Percentiles rank a stretch among this genome's conserved stretches.
phyloP scores from a whole-genome alignment of 2,797 vertebrate genomes.

The Mormyrus proboscirostris region DNA sequence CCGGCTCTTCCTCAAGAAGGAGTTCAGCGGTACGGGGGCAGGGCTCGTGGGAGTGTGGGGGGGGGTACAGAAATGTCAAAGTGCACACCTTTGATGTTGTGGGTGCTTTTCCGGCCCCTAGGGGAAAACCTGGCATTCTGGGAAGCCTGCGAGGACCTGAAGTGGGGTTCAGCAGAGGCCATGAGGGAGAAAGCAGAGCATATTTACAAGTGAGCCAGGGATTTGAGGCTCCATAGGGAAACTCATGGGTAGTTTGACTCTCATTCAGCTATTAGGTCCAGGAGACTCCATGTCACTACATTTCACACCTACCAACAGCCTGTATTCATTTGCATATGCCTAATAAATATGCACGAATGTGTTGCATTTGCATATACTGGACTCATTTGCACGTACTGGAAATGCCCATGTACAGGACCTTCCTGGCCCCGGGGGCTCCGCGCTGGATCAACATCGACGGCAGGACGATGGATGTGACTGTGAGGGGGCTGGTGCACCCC shows the following conservation, averaged over 20 bases:
- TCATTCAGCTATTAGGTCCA: not conserved
- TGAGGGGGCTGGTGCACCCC: constrained; percentile 83
- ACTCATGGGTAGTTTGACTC: not conserved
- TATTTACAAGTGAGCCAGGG: constrained; percentile 83
- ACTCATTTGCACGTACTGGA: not conserved
- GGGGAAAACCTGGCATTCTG: constrained; percentile 95
- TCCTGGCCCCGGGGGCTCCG: constrained; percentile 84
- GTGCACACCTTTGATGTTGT: not conserved
- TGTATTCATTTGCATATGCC: not conserved
- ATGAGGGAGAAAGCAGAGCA: constrained; percentile 82
- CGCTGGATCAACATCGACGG: constrained; percentile 98
- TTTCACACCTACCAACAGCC: not conserved
- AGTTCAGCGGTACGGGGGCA: constrained; percentile 78
- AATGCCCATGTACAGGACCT: constrained; percentile 62
- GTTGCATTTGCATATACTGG: too few species aligned
- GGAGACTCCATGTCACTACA: not conserved
- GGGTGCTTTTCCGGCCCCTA: constrained; percentile 35
- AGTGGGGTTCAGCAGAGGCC: constrained; percentile 79
- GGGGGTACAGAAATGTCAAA: not conserved
- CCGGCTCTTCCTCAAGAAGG: constrained; percentile 91
- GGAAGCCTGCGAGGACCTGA: constrained; percentile 95
- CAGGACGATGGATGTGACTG: constrained; percentile 91
- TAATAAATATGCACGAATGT: too few species aligned
- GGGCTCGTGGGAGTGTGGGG: not conserved
- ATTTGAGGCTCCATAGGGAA: not conserved